A percentile compares a stretch with the other conserved stretches of the same genome.
Evolutionary conservation across 2,888 invertebrate species (phyloP).

Genomic region (Leptinotarsa rubiginosa): DNA sequence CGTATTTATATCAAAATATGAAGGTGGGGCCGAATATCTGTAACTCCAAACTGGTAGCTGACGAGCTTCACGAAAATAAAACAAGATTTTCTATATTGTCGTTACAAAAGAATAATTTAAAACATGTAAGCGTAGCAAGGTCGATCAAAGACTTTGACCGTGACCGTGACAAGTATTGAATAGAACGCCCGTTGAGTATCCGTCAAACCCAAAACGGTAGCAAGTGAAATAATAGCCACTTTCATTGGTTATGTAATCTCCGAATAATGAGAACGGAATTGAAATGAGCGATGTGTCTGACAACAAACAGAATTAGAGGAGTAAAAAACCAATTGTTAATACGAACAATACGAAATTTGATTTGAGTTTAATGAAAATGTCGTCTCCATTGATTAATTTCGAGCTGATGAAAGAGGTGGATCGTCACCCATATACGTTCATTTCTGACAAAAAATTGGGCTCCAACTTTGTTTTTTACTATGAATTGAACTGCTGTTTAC

Average conservation of each 20-base stretch:
- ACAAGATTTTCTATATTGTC: background rate
- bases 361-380: background rate
- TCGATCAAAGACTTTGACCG: conserved; percentile 11
- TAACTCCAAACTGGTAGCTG: conserved; percentile 9
- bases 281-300: background rate
- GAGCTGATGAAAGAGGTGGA: too few species aligned
- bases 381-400: too few species aligned
- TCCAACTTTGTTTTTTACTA: too few species aligned
- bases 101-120: conserved; percentile 8
- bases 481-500: too few species aligned
- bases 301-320: background rate
- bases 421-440: too few species aligned
- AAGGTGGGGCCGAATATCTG: conserved; percentile 17
- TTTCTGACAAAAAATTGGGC: too few species aligned
- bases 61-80: background rate
- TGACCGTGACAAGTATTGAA: conserved; percentile 9
- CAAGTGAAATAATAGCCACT: background rate
- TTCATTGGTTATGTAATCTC: conserved; percentile 3
- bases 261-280: background rate
- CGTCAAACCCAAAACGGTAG: conserved; percentile 16
- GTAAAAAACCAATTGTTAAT: background rate
- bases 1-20: conserved; percentile 38
- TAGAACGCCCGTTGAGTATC: background rate
- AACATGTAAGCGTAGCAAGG: conserved; percentile 17
- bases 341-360: background rate